Percentiles rank a stretch among this genome's conserved stretches.
Evolutionary conservation across 2,113 vertebrate species (phyloP).

Genomic region (Ophthalmolycus amberensis): DNA sequence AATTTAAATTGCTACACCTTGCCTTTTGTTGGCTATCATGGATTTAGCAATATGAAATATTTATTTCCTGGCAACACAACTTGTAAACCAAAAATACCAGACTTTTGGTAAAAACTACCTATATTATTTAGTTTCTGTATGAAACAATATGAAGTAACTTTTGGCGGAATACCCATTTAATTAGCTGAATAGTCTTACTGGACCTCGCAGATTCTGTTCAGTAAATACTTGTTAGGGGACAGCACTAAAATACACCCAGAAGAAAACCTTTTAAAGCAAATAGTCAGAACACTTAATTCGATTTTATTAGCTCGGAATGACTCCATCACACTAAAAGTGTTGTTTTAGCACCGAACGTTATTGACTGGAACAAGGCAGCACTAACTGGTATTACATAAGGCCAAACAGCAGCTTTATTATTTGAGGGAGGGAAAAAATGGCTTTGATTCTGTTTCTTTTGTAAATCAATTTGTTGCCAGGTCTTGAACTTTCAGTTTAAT

Average conservation of each 20-base stretch:
- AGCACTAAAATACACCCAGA: not conserved
- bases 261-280: not conserved
- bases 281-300: constrained; percentile 9
- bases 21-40: not conserved
- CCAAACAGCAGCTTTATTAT: not conserved
- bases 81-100: not conserved
- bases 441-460: constrained; percentile 7
- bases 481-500: not conserved
- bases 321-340: constrained; percentile 37
- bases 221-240: not conserved
- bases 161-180: not conserved
- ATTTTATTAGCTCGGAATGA: constrained; percentile 23
- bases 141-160: not conserved
- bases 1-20: constrained; percentile 21
- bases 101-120: not conserved
- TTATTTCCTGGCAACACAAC: not conserved
- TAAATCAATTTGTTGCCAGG: not conserved
- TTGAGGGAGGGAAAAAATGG: not conserved
- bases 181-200: not conserved
- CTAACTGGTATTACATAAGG: not conserved
- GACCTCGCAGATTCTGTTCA: not conserved
- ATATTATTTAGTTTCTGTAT: not conserved
- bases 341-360: constrained; percentile 47
- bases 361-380: constrained; percentile 19
- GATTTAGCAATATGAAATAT: not conserved